Evolutionary conservation across 2,797 vertebrate genomes (phyloP), one percentile per base, ranked within the genome.

Genomic region (Hapalemur alaotrensis): DNA sequence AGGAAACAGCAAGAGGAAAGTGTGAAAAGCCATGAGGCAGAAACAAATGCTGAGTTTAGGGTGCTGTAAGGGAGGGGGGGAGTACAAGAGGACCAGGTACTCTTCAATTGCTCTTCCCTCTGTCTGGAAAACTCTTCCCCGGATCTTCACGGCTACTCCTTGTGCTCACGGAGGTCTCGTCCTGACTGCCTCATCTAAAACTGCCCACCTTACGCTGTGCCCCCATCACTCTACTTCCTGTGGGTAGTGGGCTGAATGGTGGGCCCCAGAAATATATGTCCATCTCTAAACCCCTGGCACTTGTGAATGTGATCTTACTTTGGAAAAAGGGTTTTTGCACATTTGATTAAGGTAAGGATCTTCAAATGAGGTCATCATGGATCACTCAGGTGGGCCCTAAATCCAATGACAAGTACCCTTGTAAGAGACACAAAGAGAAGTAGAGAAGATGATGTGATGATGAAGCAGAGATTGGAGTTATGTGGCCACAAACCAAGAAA

Each of bases 181-280:
- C 43, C 65, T 57, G 7, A 50, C 30, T 3, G 3, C 9, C 13
- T 78, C 20, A 13, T 25, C 23, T 75, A 35, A 67, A 52, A 50
- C 35, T 32, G 2, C 15, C 59, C n/a, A 5, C 59, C n/a, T 63
- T n/a, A 17, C 1, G 0, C 35, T 3, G 17, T 2, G 43, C 2
- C 61, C 63, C 23, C 9, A 25, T 32, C 23, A 17, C 30, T 41
- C 80, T 73, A 25, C 38, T 67, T 52, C 38, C 22, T 9, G 2
- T 35, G 32, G 20, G 14, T 7, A 32, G 63, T 41, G 5, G 13
- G 32, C 70, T 54, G 28, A 67, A 50, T 32, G 63, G 86, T 4
- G 23, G 3, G 25, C 25, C n/a, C 22, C 38, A 18, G 81, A 88
- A 25, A 48, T 25, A 13, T 38, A 78, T 5, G 8, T 23, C 59